Evolutionary conservation across 2,888 invertebrate genomes (phyloP).

Genomic region (Tiliacea citrago): DNA sequence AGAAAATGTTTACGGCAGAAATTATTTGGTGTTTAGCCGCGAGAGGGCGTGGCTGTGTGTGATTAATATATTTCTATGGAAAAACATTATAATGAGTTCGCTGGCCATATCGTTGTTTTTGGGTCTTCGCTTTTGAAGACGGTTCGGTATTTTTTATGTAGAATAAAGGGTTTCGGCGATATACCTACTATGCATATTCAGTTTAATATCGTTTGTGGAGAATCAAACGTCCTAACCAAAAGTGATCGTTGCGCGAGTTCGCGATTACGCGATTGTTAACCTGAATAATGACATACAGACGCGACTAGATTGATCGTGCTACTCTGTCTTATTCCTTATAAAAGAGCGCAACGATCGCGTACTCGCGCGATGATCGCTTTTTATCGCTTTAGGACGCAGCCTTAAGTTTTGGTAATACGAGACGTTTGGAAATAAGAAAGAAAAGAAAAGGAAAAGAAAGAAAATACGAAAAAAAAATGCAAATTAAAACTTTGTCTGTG

Average conservation of each 20-base stretch:
- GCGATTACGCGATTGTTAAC: too few species aligned
- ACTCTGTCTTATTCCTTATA: too few species aligned
- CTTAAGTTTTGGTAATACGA: not conserved
- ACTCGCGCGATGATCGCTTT: too few species aligned
- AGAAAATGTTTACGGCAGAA: conserved; percentile 85
- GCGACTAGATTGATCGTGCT: too few species aligned
- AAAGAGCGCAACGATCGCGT: too few species aligned
- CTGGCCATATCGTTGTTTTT: conserved; percentile 73
- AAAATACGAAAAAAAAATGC: too few species aligned
- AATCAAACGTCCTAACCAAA: too few species aligned
- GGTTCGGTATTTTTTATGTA: conserved; percentile 59
- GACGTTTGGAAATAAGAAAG: conserved; percentile 13
- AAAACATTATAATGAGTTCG: conserved; percentile 86
- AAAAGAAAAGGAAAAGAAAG: too few species aligned
- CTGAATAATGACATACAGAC: too few species aligned
- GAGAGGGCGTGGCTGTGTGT: conserved; percentile 84
- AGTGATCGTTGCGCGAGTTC: too few species aligned
- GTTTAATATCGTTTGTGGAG: not conserved
- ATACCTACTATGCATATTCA: conserved; percentile 7
- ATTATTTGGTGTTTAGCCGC: conserved; percentile 90
- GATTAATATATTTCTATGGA: conserved; percentile 90
- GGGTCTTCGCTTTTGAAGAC: conserved; percentile 61
- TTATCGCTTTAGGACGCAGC: too few species aligned
- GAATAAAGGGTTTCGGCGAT: conserved; percentile 57
- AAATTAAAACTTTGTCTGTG: too few species aligned